Percentiles rank a stretch among this genome's conserved stretches.
Evolutionary conservation across 2,888 invertebrate genomes (phyloP).

Genomic region (Mimachlamys varia): DNA sequence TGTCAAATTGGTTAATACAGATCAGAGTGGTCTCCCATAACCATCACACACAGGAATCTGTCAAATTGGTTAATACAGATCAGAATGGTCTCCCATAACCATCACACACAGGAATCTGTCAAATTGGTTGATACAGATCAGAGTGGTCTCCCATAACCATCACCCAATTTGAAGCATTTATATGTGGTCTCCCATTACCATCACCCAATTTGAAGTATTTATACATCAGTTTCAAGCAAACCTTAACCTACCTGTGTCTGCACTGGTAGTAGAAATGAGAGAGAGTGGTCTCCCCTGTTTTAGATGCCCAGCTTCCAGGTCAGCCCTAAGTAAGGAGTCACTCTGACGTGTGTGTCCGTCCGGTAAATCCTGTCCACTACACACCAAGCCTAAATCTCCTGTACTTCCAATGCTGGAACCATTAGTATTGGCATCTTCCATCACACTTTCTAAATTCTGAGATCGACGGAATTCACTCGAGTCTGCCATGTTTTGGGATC

Average conservation of each 20-base stretch:
- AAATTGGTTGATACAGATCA: too few species aligned
- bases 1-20: too few species aligned
- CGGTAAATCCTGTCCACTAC: slow-evolving; percentile 43
- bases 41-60: too few species aligned
- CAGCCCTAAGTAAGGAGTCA: slow-evolving; percentile 64
- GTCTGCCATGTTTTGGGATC: slow-evolving; percentile 44
- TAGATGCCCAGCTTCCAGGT: slow-evolving; percentile 69
- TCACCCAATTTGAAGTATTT: too few species aligned
- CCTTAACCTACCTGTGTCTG: slow-evolving; percentile 89
- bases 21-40: too few species aligned
- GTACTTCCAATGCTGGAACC: slow-evolving; percentile 34
- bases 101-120: too few species aligned
- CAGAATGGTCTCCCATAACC: too few species aligned
- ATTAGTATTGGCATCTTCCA: slow-evolving; percentile 50
- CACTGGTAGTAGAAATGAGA: slow-evolving; percentile 85
- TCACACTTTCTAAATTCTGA: slow-evolving; percentile 40
- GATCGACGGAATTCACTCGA: slow-evolving; percentile 48
- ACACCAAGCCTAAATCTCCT: not conserved
- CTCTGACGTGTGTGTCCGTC: slow-evolving; percentile 43
- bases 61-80: too few species aligned
- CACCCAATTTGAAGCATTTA: too few species aligned
- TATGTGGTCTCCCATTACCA: too few species aligned
- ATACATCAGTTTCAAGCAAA: not conserved
- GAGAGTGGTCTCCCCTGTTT: slow-evolving; percentile 78
- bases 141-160: too few species aligned